Percentiles rank a stretch among this genome's conserved stretches.
phyloP scores from a whole-genome alignment of 2,797 vertebrate species.

The Ctenopoma kingsleyae region DNA sequence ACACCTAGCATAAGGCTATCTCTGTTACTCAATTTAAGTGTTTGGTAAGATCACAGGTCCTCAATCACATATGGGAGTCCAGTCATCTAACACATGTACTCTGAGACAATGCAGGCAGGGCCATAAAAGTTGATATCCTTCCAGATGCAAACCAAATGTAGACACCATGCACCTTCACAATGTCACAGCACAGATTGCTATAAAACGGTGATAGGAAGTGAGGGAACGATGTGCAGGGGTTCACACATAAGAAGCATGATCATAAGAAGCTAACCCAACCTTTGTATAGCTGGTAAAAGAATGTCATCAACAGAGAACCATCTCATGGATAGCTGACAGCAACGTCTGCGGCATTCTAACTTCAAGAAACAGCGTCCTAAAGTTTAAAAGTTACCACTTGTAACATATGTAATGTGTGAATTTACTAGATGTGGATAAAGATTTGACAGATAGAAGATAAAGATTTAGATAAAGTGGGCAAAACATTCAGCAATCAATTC shows the following conservation, averaged over 20 bases:
- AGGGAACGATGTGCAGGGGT: conserved; percentile 23
- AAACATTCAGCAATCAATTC: background rate
- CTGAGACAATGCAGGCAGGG: conserved; percentile 57
- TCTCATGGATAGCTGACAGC: conserved; percentile 17
- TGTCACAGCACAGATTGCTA: conserved; percentile 36
- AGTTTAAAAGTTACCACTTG: conserved; percentile 17
- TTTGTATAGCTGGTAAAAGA: conserved; percentile 16
- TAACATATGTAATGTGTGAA: background rate
- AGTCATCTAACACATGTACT: conserved; percentile 40
- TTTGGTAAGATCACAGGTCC: conserved; percentile 59
- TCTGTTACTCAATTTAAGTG: conserved; percentile 55
- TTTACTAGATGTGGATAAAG: background rate
- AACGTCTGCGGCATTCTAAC: conserved; percentile 21
- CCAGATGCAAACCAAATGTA: conserved; percentile 74
- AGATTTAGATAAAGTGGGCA: background rate
- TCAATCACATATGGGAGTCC: conserved; percentile 48
- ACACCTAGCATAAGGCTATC: conserved; percentile 28
- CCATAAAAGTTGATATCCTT: conserved; percentile 70
- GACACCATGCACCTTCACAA: conserved; percentile 60
- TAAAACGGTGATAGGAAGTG: conserved; percentile 36
- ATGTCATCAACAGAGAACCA: conserved; percentile 14
- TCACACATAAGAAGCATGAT: conserved; percentile 15
- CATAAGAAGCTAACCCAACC: conserved; percentile 24
- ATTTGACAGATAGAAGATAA: too few relatives aligned
- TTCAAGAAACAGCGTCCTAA: conserved; percentile 10